phyloP scores from a whole-genome alignment of 2,888 invertebrate genomes.

The Embidobia sp. region DNA sequence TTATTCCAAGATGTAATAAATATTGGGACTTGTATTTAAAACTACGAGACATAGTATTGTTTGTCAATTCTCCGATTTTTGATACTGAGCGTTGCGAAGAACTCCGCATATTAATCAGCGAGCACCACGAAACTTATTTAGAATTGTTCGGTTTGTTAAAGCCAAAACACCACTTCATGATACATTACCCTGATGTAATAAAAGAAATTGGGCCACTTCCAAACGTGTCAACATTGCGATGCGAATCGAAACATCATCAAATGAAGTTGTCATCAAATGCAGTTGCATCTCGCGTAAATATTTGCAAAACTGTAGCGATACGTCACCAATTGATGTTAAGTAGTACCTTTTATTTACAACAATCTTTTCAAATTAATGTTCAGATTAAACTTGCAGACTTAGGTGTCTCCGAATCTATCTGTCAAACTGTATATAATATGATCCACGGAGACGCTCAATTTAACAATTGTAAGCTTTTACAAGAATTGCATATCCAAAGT shows the following conservation, averaged over 20 bases:
- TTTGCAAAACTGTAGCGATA: conserved; percentile 31
- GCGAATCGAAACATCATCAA: conserved; percentile 26
- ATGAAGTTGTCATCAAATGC: conserved; percentile 12
- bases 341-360: not conserved
- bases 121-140: conserved; percentile 27
- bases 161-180: conserved; percentile 36
- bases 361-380: not conserved
- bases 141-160: conserved; percentile 21
- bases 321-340: conserved; percentile 12
- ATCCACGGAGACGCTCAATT: not conserved
- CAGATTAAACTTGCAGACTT: too few species aligned
- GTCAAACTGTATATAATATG: too few species aligned
- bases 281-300: not conserved
- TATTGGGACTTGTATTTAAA: conserved; percentile 36
- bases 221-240: conserved; percentile 9
- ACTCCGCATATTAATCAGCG: conserved; percentile 7
- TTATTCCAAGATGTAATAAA: conserved; percentile 34
- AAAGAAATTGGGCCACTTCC: conserved; percentile 15
- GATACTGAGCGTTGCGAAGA: conserved; percentile 20
- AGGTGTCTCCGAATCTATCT: too few species aligned
- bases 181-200: conserved; percentile 32
- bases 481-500: conserved; percentile 4
- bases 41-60: conserved; percentile 12
- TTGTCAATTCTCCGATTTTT: not conserved
- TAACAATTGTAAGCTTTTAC: not conserved